Base-by-base conservation (phyloP, 1,140 invertebrate species). In the Pseudomyrmex flavicornis region DNA sequence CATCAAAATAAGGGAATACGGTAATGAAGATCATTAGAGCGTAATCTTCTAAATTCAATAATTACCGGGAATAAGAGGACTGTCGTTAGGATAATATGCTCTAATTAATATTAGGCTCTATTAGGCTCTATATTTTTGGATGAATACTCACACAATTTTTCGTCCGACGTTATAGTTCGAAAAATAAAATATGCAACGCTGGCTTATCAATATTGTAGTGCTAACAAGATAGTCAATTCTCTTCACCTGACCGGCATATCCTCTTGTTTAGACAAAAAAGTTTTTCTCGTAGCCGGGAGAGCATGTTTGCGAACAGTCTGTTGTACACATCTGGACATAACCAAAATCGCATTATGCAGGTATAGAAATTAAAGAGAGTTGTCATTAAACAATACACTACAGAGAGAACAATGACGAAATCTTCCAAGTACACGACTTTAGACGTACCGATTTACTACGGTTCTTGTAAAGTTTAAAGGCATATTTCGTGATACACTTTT, bases 191-290 rank as follows among this genome's bases (percentile, higher is more conserved):
- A 12, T 48, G 3, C 74, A 17, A 15, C 5, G 5, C 54, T 70
- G 44, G 65, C 20, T 50, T 58, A 59, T 70, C 50, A 61, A 80
- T 80, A 20, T 70, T 70, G 17, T 17, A 17, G 48, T 70, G 69
- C 59, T 80, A 54, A 79, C 50, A 35, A 35, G 66, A 9, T 22
- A 15, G 17, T 58, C 5, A 9, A 58, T 70, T 58, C 7, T 70
- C 58, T 70, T 59, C 12, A 22, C 15, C 48, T 7, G 20, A 59
- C 35, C 12, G 2, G n/a, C 74, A 3, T 44, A 54, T 9, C n/a
- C 15, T 12, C 5, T 1, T 35, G 10, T 48, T 48, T n/a, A 20
- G 26, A 1, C 2, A 44, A 12, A 12, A 35, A 80, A 80, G 66
- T 80, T 80, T 59, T 70, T 44, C 26, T 80, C 22, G 76, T 15